phyloP scores from a whole-genome alignment of 2,797 vertebrate species.

The Melanogrammus aeglefinus region DNA sequence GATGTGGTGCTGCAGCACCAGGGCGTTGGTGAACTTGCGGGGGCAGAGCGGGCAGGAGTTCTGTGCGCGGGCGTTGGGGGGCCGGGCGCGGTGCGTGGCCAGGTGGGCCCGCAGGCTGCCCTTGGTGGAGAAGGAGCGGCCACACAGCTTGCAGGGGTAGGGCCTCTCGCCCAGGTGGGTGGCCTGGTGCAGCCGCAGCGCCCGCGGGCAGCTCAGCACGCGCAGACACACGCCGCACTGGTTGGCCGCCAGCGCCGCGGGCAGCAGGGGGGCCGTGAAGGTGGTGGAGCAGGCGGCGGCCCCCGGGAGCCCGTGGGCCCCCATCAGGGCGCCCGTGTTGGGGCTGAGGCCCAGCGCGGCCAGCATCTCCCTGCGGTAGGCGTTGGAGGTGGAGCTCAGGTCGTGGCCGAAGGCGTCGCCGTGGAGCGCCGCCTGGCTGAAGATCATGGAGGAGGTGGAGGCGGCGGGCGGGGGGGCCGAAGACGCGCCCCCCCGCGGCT shows the following conservation, averaged over 20 bases:
- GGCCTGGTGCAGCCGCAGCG: constrained; percentile 86
- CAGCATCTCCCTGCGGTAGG: constrained; percentile 78
- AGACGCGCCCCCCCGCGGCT: constrained; percentile 57
- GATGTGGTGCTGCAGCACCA: constrained; percentile 91
- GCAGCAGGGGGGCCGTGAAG: constrained; percentile 43
- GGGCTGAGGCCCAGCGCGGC: constrained; percentile 77
- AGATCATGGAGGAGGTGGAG: constrained; percentile 50
- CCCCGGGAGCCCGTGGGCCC: constrained; percentile 35
- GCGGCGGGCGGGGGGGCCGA: constrained; percentile 47
- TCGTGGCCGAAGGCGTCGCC: constrained; percentile 63
- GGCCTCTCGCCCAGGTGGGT: constrained; percentile 89
- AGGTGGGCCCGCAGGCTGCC: constrained; percentile 88
- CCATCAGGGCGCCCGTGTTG: constrained; percentile 41
- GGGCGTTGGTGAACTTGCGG: constrained; percentile 90
- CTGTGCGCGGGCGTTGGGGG: constrained; percentile 80
- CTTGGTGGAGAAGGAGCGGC: constrained; percentile 88
- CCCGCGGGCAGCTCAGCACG: constrained; percentile 86
- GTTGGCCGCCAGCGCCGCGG: constrained; percentile 71
- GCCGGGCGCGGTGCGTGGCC: constrained; percentile 84
- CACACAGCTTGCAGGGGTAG: constrained; percentile 89
- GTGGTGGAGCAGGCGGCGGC: constrained; percentile 40
- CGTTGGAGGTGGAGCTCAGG: constrained; percentile 61
- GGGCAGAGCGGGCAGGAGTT: constrained; percentile 92
- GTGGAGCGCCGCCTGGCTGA: constrained; percentile 44
- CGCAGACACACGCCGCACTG: constrained; percentile 89